Evolutionary conservation across 2,113 vertebrate species (phyloP).

Genomic region (Eublepharis macularius): DNA sequence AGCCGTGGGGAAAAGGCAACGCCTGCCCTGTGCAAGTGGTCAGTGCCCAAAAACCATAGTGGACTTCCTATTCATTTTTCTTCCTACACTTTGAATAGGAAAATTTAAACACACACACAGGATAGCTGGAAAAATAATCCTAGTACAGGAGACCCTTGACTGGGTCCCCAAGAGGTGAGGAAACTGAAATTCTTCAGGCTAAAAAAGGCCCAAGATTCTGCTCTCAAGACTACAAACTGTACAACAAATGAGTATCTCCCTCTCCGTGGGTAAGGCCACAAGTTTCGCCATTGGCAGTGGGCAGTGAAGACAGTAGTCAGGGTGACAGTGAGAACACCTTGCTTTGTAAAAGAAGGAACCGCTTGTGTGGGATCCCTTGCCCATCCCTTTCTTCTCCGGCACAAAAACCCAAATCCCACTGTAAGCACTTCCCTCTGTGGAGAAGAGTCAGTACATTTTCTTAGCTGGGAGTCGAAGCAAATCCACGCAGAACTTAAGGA

Average conservation of each 20-base stretch:
- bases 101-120: not conserved
- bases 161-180: slow-evolving; percentile 39
- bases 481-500: slow-evolving; percentile 82
- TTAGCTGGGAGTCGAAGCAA: slow-evolving; percentile 84
- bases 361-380: slow-evolving; percentile 33
- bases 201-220: slow-evolving; percentile 31
- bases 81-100: not conserved
- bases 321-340: slow-evolving; percentile 16
- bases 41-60: not conserved
- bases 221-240: slow-evolving; percentile 39
- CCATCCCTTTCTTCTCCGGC: slow-evolving; percentile 51
- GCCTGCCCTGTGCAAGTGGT: too few relatives aligned
- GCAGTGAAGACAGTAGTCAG: slow-evolving; percentile 51
- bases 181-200: slow-evolving; percentile 17
- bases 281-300: slow-evolving; percentile 59
- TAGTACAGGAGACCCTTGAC: not conserved
- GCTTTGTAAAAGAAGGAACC: slow-evolving; percentile 35
- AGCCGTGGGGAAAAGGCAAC: not conserved
- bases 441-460: slow-evolving; percentile 86
- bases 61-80: not conserved
- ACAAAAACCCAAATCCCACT: not conserved
- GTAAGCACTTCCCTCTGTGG: rapidly evolving
- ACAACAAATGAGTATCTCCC: slow-evolving; percentile 16
- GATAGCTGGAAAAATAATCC: not conserved
- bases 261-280: slow-evolving; percentile 66